These are phyloP conservation scores for Aspidoscelis tigris DNA, from an alignment of 2,113 vertebrate genomes.

Conservation along the genomic window DNA sequence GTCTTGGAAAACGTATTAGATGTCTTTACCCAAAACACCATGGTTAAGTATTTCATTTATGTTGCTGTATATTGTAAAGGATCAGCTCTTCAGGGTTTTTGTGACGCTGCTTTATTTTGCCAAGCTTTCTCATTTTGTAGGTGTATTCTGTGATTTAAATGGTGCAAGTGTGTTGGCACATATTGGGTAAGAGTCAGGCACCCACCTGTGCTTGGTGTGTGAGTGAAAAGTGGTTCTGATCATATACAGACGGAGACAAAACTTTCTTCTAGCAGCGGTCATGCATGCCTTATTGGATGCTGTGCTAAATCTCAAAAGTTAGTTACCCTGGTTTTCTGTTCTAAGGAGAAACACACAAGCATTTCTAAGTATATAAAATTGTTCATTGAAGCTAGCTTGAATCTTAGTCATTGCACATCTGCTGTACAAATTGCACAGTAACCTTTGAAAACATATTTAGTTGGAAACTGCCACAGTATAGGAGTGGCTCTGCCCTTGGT, in stretches of 20 bases:
- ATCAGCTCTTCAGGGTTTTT: not conserved
- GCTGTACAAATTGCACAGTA: not conserved
- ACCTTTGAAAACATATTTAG: not conserved
- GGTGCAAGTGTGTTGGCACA: not conserved
- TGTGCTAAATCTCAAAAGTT: no score
- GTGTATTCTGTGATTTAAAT: slow-evolving; percentile 5
- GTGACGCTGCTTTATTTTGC: not conserved
- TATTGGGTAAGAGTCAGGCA: not conserved
- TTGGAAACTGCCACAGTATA: not conserved
- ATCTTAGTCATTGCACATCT: not conserved
- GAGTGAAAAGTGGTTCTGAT: not conserved
- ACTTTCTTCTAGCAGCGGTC: not conserved
- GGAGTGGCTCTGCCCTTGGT: not conserved
- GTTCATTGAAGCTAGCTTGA: slow-evolving; percentile 34
- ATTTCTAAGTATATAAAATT: not conserved
- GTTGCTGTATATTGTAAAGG: not conserved
- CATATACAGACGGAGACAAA: not conserved
- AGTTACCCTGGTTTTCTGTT: not conserved
- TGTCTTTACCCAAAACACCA: not conserved
- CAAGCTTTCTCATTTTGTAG: not conserved
- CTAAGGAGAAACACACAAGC: no score
- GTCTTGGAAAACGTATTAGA: not conserved
- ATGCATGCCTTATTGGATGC: not conserved
- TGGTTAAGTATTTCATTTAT: not conserved
- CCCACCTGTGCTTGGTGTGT: not conserved